Conservation (phyloP, 2,888 invertebrate species). For the Apamea anceps region DNA sequence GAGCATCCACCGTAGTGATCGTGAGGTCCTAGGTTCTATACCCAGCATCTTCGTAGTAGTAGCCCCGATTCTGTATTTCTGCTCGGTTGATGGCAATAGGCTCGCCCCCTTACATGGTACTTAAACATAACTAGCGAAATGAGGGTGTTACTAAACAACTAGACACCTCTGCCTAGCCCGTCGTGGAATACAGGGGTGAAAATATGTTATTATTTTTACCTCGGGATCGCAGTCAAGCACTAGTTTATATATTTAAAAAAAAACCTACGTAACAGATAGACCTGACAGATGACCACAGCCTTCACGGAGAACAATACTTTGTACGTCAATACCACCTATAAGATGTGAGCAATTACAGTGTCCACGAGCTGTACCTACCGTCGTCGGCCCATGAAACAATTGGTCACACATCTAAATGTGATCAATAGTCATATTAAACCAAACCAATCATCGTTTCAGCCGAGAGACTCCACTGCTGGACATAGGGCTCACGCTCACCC, state of each 20-base stretch:
- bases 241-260: too few species aligned
- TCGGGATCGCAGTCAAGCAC: too few species aligned
- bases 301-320: too few species aligned
- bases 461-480: not conserved
- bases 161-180: not conserved
- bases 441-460: too few species aligned
- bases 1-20: too few species aligned
- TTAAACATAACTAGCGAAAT: not conserved
- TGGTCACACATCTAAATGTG: too few species aligned
- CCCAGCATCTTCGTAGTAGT: not conserved
- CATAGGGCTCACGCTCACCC: not conserved
- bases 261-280: not conserved
- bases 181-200: not conserved
- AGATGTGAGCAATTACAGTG: not conserved
- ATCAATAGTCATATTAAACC: too few species aligned
- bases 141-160: not conserved
- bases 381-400: too few species aligned
- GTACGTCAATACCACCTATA: not conserved
- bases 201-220: not conserved
- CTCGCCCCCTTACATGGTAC: too few species aligned
- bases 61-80: not conserved
- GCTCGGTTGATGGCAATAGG: not conserved
- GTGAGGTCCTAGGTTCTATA: not conserved
- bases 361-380: too few species aligned
- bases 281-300: not conserved